Evolutionary conservation across 2,113 vertebrate genomes (phyloP), one percentile per base, ranked within the genome.

Genomic region (Clarias batrachus): DNA sequence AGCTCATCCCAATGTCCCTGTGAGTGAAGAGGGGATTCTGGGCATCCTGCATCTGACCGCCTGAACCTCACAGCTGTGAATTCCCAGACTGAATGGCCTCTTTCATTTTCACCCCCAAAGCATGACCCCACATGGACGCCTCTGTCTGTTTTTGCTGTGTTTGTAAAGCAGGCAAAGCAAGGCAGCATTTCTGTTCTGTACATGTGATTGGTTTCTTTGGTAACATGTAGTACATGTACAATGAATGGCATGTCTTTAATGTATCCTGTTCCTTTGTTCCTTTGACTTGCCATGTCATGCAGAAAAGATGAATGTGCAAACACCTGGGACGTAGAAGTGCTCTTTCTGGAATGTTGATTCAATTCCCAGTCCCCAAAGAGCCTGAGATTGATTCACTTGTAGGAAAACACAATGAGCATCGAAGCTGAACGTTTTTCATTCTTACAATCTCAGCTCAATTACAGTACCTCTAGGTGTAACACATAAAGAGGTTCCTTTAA

Each of bases 331-430:
- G 74, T 76, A 89, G 87, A 90, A 90, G 82, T 88, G 86, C 81
- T 90, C 88, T 76, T 84, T 92, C 74, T 90, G 90, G 92, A 94
- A 94, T 95, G 92, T 90, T 87, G 82, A 91, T 89, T 93, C 91
- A 79, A 87, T 89, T 88, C 91, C 91, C 90, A 90, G 66, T 89
- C 85, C 76, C 85, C 27, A 62, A 85, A 85, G 83, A 79, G 84
- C 84, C 66, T 79, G 82, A 74, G 84, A 88, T 41, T 79, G 88
- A 90, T 86, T 88, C 90, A 84, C 91, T 90, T 85, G 88, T 89
- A 30, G 90, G 88, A 84, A 87, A 30, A 82, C 82, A 83, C 77
- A 83, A 30, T 79, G 33, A 78, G 71, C 60, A 78, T 23, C 27
- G 48, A 63, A 71, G 81, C 83, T 66, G 85, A 86, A 81, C 81